These are phyloP conservation scores for Cercopithecus hamlyni DNA, from an alignment of 2,797 vertebrate genomes.

Conservation along the genomic window DNA sequence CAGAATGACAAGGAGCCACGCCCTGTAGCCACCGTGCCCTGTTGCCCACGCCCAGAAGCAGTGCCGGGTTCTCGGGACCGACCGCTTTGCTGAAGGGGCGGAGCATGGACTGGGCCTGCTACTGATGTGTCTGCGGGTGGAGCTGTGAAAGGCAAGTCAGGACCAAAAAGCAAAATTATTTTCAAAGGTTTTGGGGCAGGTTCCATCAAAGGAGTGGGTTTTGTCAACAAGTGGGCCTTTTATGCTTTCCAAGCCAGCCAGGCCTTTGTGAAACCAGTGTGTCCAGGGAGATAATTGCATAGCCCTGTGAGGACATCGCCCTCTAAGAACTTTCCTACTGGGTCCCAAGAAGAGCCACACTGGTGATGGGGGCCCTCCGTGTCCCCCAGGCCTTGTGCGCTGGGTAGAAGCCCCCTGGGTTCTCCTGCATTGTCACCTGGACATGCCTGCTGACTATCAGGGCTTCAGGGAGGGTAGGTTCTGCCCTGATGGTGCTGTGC, in stretches of 20 bases:
- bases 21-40: neutral
- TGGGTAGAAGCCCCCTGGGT: neutral
- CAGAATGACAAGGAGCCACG: neutral
- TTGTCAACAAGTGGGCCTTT: constrained; percentile 70
- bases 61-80: neutral
- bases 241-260: constrained; percentile 60
- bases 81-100: neutral
- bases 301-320: neutral
- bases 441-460: neutral
- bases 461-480: neutral
- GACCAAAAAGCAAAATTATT: constrained; percentile 51
- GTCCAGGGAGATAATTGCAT: neutral
- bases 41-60: neutral
- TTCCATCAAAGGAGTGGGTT: constrained; percentile 64
- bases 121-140: constrained; percentile 60
- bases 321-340: neutral
- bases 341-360: neutral
- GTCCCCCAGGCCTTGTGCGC: constrained; percentile 12
- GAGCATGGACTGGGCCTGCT: constrained; percentile 39
- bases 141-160: constrained; percentile 66
- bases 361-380: neutral
- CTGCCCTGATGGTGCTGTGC: neutral
- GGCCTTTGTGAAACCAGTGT: constrained; percentile 31
- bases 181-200: constrained; percentile 32
- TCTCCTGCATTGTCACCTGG: neutral